These are phyloP conservation scores for Arizona elegans DNA, from an alignment of 2,113 vertebrate genomes.

Conservation along the genomic window DNA sequence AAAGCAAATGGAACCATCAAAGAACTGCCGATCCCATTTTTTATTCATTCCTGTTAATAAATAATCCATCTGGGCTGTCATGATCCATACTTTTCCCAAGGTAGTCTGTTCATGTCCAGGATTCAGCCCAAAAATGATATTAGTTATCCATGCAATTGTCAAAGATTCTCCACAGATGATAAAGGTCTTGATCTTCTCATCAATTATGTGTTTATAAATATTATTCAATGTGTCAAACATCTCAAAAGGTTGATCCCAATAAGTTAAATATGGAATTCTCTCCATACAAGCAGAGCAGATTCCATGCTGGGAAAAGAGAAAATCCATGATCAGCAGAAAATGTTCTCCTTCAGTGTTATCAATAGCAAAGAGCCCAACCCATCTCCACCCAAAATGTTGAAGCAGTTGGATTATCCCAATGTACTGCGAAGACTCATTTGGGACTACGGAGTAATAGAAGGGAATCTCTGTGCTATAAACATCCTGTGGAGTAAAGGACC, in stretches of 20 bases:
- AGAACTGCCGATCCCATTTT: neutral
- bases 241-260: neutral
- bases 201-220: neutral
- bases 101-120: no score
- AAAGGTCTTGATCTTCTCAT: neutral
- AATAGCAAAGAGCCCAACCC: neutral
- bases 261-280: neutral
- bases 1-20: neutral
- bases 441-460: no score
- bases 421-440: no score
- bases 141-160: neutral
- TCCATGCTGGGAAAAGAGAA: neutral
- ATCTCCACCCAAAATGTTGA: neutral
- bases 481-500: neutral
- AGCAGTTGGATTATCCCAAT: no score
- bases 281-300: neutral
- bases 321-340: neutral
- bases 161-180: neutral
- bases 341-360: neutral
- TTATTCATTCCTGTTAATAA: neutral
- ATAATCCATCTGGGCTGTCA: neutral
- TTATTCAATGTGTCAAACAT: fast-evolving
- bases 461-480: no score
- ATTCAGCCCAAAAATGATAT: fast-evolving
- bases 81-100: neutral